Conservation (phyloP, 2,797 vertebrate genomes). For the Enteromius radiatus region DNA sequence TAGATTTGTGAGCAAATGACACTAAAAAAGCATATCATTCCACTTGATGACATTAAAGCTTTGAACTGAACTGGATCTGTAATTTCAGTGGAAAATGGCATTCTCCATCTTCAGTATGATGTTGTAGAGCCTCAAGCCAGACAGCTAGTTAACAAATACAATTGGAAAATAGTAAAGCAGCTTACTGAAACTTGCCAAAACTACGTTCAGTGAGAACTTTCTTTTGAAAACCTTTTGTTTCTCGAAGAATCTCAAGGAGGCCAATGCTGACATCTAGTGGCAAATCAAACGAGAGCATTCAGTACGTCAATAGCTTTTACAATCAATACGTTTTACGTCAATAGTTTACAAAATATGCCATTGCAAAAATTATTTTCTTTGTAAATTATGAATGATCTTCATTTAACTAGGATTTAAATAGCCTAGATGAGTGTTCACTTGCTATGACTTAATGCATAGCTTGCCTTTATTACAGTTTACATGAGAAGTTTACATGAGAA, state of each 20-base stretch:
- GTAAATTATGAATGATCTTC: background rate
- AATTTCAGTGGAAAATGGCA: background rate
- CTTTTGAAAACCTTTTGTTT: background rate
- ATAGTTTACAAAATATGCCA: background rate
- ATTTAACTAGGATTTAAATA: background rate
- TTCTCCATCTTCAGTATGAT: background rate
- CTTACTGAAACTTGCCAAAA: background rate
- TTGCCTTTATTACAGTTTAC: background rate
- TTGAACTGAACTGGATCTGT: background rate
- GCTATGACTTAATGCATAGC: background rate
- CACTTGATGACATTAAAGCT: conserved; percentile 3
- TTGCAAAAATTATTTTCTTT: background rate
- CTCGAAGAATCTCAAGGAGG: background rate
- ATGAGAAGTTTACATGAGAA: background rate
- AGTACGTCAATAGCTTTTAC: background rate
- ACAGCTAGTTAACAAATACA: background rate
- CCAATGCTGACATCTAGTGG: conserved; percentile 48
- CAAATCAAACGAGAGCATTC: background rate
- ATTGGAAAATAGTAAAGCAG: background rate
- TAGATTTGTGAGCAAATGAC: conserved; percentile 9
- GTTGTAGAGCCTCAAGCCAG: background rate
- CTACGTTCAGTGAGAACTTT: background rate
- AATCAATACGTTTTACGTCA: no score
- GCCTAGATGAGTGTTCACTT: background rate
- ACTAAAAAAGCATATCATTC: conserved; percentile 36